Conservation (phyloP, 2,797 vertebrate genomes). For the Acipenser transmontanus region DNA sequence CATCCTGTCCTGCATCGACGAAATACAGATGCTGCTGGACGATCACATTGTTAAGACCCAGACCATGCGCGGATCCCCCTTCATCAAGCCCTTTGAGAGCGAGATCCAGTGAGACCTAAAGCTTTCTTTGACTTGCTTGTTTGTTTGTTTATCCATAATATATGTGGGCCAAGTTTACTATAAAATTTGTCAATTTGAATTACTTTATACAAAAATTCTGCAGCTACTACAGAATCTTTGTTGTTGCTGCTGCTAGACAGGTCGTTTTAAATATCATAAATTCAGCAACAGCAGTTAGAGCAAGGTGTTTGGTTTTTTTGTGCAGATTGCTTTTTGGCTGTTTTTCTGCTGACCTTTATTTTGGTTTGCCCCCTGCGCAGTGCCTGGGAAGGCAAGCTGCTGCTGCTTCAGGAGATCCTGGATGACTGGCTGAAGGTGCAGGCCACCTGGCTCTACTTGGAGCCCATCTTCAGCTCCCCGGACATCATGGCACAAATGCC, state of each 20-base stretch:
- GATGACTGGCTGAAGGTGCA: slow-evolving; percentile 85
- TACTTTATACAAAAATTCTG: too few relatives aligned
- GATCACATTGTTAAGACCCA: slow-evolving; percentile 85
- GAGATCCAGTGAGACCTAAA: slow-evolving; percentile 61
- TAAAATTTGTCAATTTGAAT: not conserved
- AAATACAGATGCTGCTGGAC: slow-evolving; percentile 77
- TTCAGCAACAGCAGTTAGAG: too few relatives aligned
- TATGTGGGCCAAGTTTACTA: not conserved
- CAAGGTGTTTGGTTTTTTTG: too few relatives aligned
- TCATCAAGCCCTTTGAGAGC: slow-evolving; percentile 73
- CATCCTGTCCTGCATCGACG: slow-evolving; percentile 75
- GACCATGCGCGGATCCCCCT: slow-evolving; percentile 78
- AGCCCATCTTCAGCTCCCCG: slow-evolving; percentile 83
- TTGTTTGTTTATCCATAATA: not conserved
- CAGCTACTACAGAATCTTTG: not conserved
- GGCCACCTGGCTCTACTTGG: slow-evolving; percentile 79
- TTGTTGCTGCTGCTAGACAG: too few relatives aligned
- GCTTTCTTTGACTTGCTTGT: not conserved
- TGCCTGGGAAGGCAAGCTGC: slow-evolving; percentile 73
- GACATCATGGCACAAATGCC: slow-evolving; percentile 86
- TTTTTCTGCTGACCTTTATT: too few relatives aligned
- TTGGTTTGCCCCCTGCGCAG: slow-evolving; percentile 33
- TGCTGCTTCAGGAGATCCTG: slow-evolving; percentile 79
- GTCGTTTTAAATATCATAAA: too few relatives aligned
- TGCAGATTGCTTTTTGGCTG: too few relatives aligned